A percentile compares a stretch with the other conserved stretches of the same genome.
Conservation (phyloP, 2,797 vertebrate genomes). For the Pteronotus mesoamericanus region DNA sequence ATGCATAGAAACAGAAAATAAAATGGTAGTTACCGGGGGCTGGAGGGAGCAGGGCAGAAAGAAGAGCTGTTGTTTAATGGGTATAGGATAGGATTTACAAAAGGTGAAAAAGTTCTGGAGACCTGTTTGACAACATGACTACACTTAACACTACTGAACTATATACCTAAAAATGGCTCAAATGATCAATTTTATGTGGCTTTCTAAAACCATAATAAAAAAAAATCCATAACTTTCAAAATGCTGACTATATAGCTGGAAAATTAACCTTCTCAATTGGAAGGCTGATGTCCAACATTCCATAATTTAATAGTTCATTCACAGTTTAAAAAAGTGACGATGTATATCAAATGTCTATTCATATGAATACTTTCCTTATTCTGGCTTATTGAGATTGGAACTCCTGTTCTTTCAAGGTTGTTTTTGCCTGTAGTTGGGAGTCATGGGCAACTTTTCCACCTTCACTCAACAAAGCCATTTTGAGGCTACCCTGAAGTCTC, state of each 20-base stretch:
- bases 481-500: neutral
- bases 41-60: neutral
- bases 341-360: neutral
- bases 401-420: neutral
- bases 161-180: neutral
- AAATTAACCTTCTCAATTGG: neutral
- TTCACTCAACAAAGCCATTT: neutral
- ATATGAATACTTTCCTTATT: neutral
- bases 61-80: neutral
- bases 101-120: neutral
- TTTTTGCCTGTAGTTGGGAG: neutral
- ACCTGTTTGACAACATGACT: neutral
- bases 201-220: neutral
- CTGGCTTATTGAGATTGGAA: neutral
- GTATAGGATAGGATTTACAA: neutral
- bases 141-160: neutral
- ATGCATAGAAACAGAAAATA: constrained; percentile 1
- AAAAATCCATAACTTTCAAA: constrained; percentile 6
- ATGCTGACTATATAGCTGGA: neutral
- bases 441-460: neutral
- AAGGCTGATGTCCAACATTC: neutral
- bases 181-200: neutral
- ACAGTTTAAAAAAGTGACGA: neutral
- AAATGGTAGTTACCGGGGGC: neutral
- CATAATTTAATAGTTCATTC: neutral